A percentile compares a stretch with the other conserved stretches of the same genome.
Evolutionary conservation across 2,888 invertebrate species (phyloP).

Genomic region (Dasysyrphus albostriatus): DNA sequence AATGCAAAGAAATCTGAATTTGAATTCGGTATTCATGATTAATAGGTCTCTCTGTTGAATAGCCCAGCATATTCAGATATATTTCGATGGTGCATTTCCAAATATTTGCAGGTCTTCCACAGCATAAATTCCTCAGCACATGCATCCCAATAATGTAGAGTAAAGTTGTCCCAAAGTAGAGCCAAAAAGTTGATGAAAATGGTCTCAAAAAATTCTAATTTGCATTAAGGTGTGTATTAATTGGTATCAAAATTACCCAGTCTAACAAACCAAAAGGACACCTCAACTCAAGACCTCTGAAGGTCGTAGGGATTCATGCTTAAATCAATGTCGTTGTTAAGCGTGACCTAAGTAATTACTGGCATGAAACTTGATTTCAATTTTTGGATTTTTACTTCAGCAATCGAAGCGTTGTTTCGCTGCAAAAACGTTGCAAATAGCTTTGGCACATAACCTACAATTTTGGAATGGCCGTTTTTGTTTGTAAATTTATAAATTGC

Average conservation of each 20-base stretch:
- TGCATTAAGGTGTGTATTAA: neutral
- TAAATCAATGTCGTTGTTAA: neutral
- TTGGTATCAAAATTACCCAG: neutral
- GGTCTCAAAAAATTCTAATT: slow-evolving; percentile 23
- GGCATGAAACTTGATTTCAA: neutral
- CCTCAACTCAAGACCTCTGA: neutral
- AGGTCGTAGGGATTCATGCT: neutral
- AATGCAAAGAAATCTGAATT: slow-evolving; percentile 35
- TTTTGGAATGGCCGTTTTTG: neutral
- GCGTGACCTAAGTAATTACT: neutral
- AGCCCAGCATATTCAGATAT: neutral
- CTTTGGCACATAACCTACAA: slow-evolving; percentile 11
- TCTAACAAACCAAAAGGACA: neutral
- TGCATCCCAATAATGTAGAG: neutral
- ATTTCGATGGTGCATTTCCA: slow-evolving; percentile 20
- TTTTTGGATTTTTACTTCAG: neutral
- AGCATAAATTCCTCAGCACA: neutral
- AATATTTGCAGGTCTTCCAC: neutral
- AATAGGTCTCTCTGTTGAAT: neutral
- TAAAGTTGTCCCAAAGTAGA: neutral
- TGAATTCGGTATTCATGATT: slow-evolving; percentile 16
- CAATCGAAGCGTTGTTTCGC: neutral
- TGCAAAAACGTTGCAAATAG: neutral
- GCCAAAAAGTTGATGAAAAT: neutral
- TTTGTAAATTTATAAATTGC: neutral